These are phyloP conservation scores for Hassar affinis DNA, from an alignment of 2,113 vertebrate genomes.

Conservation along the genomic window DNA sequence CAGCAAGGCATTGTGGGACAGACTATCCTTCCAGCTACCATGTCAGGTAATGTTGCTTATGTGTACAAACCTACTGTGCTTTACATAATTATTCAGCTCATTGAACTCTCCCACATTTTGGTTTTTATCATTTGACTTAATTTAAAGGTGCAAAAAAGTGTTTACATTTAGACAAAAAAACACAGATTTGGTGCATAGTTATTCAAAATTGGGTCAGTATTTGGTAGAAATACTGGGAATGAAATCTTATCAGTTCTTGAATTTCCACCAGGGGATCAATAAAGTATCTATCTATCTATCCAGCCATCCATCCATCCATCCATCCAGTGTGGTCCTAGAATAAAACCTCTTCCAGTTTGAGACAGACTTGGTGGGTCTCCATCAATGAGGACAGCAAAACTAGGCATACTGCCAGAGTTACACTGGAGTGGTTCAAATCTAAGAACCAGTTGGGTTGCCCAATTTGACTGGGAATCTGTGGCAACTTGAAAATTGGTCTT, in stretches of 20 bases:
- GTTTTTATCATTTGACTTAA: background rate
- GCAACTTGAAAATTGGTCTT: background rate
- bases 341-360: background rate
- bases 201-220: background rate
- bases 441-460: background rate
- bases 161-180: background rate
- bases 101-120: background rate
- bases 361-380: background rate
- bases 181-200: background rate
- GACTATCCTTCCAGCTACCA: conserved; percentile 88
- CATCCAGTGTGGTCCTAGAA: background rate
- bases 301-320: no score
- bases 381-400: background rate
- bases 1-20: conserved; percentile 89
- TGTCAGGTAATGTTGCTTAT: conserved; percentile 81
- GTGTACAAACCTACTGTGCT: background rate
- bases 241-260: no score
- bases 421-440: no score
- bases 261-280: no score
- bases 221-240: background rate
- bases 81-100: background rate
- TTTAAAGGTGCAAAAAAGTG: no score
- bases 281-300: no score
- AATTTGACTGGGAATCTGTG: background rate
- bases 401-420: background rate